Conservation (phyloP, 2,113 vertebrate genomes). For the western clawed frog (Xenopus tropicalis) region UCB_Xtro_10.0 CM004448.2:104967001-104967500, state of each 20-base stretch:
- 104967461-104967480: constrained; percentile 88
- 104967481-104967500: constrained; percentile 81
- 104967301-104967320: constrained; percentile 93
- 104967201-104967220: constrained; percentile 82
- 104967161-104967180: constrained; percentile 89
- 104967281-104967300: constrained; percentile 92
- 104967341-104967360: constrained; percentile 64
- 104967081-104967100: no score
- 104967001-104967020: no score
- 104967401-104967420: constrained; percentile 66
- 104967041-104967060: no score
- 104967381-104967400: constrained; percentile 62
- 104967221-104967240: constrained; percentile 75
- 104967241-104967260: constrained; percentile 70
- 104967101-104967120: no score
- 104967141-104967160: constrained; percentile 66
- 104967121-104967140: no score
- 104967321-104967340: constrained; percentile 71
- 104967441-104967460: constrained; percentile 87
- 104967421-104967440: constrained; percentile 71
- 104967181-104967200: constrained; percentile 77
- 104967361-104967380: constrained; percentile 46
- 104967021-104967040: no score
- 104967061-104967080: no score
- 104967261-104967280: constrained; percentile 80